These are phyloP conservation scores for Acanthornis magna DNA, from an alignment of 2,797 vertebrate genomes.

Conservation along the genomic window DNA sequence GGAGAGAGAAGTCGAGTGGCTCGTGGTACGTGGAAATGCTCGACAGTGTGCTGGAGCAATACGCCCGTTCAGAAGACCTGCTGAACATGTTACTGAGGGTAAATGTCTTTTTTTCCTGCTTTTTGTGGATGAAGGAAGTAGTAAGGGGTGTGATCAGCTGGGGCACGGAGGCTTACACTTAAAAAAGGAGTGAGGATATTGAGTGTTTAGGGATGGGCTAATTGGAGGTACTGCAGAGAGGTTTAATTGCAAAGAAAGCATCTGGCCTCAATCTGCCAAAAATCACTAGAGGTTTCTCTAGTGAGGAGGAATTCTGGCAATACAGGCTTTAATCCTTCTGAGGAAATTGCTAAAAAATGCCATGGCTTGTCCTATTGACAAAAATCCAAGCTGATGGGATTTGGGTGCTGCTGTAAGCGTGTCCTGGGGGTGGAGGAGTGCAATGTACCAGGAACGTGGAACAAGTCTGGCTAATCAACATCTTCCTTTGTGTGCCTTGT, in stretches of 20 bases:
- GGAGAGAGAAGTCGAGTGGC: conserved; percentile 81
- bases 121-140: background rate
- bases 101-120: background rate
- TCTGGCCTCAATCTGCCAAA: background rate
- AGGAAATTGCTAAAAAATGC: background rate
- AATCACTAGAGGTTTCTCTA: background rate
- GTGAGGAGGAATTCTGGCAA: background rate
- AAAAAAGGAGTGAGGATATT: background rate
- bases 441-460: background rate
- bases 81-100: conserved; percentile 85
- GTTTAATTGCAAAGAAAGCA: background rate
- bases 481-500: background rate
- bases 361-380: background rate
- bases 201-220: fast-evolving
- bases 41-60: conserved; percentile 80
- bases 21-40: conserved; percentile 91
- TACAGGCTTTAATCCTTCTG: background rate
- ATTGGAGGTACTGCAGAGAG: background rate
- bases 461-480: fast-evolving
- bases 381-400: background rate
- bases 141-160: background rate
- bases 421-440: background rate
- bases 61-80: conserved; percentile 77
- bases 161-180: background rate
- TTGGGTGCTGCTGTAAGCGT: background rate